Percentiles rank a stretch among this genome's conserved stretches.
phyloP scores from a whole-genome alignment of 2,113 vertebrate species.

The Misgurnus mizolepis region DNA sequence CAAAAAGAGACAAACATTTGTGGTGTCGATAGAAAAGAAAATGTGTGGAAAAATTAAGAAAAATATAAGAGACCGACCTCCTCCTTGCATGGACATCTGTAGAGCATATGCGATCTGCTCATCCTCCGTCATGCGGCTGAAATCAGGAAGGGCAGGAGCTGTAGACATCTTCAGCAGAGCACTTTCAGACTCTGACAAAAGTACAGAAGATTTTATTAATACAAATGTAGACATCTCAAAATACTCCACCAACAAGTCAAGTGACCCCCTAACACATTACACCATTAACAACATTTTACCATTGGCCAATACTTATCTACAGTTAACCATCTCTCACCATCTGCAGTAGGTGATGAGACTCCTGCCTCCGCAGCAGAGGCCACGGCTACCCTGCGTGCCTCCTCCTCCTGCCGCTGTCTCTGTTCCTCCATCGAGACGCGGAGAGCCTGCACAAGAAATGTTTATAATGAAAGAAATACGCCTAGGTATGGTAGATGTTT shows the following conservation, averaged over 20 bases:
- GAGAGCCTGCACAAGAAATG: slow-evolving; percentile 76
- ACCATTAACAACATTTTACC: no score
- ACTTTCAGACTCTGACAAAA: slow-evolving; percentile 84
- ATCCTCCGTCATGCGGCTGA: slow-evolving; percentile 97
- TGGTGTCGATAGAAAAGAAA: background rate
- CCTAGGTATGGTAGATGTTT: background rate
- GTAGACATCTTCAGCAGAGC: slow-evolving; percentile 94
- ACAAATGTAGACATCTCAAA: background rate
- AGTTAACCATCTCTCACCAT: slow-evolving; percentile 72
- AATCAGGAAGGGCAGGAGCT: slow-evolving; percentile 87
- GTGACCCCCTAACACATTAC: no score
- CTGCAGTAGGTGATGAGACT: slow-evolving; percentile 72
- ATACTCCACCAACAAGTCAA: no score
- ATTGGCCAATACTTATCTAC: background rate
- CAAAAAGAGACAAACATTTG: background rate
- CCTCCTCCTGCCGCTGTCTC: slow-evolving; percentile 93
- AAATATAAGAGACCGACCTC: slow-evolving; percentile 58
- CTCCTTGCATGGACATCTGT: slow-evolving; percentile 95
- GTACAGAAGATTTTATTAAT: background rate
- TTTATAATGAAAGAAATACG: background rate
- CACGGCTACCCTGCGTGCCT: slow-evolving; percentile 84
- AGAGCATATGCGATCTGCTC: slow-evolving; percentile 98
- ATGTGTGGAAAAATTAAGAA: background rate
- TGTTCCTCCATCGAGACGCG: slow-evolving; percentile 98
- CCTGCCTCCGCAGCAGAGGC: slow-evolving; percentile 87